phyloP scores from a whole-genome alignment of 2,888 invertebrate genomes.

The Archaeoteleia sp. region DNA sequence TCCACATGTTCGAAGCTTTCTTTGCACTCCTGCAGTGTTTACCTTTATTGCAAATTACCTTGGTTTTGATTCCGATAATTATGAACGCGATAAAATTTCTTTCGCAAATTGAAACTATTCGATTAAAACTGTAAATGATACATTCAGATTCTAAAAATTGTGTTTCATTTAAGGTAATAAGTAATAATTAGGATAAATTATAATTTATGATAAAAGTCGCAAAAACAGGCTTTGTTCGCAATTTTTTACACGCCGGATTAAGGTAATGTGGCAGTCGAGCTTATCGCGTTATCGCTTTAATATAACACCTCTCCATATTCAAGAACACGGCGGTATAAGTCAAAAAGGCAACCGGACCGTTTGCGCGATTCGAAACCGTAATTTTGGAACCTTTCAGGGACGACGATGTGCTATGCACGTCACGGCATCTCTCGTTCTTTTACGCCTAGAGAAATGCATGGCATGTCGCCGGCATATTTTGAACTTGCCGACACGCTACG shows the following conservation, averaged over 20 bases:
- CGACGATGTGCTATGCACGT: slow-evolving; percentile 42
- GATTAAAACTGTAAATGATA: no score
- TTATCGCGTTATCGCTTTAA: slow-evolving; percentile 40
- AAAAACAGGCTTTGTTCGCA: slow-evolving; percentile 25
- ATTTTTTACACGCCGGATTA: slow-evolving; percentile 19
- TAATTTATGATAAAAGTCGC: slow-evolving; percentile 9
- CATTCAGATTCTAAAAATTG: no score
- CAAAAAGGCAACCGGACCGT: slow-evolving; percentile 42
- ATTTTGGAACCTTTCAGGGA: slow-evolving; percentile 48
- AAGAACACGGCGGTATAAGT: slow-evolving; percentile 37
- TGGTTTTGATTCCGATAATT: no score
- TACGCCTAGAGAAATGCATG: slow-evolving; percentile 47
- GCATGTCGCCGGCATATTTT: slow-evolving; percentile 50
- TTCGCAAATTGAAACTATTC: no score
- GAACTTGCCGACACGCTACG: slow-evolving; percentile 38
- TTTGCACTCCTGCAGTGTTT: no score
- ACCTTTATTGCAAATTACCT: no score
- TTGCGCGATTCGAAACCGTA: slow-evolving; percentile 49
- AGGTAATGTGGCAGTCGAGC: slow-evolving; percentile 34
- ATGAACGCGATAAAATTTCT: no score
- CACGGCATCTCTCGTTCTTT: slow-evolving; percentile 36
- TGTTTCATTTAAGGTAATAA: no score
- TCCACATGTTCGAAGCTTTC: neutral
- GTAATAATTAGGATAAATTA: no score
- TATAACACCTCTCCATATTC: slow-evolving; percentile 23